Base-by-base conservation (phyloP, 2,888 invertebrate species). In the Panopea generosa region DNA sequence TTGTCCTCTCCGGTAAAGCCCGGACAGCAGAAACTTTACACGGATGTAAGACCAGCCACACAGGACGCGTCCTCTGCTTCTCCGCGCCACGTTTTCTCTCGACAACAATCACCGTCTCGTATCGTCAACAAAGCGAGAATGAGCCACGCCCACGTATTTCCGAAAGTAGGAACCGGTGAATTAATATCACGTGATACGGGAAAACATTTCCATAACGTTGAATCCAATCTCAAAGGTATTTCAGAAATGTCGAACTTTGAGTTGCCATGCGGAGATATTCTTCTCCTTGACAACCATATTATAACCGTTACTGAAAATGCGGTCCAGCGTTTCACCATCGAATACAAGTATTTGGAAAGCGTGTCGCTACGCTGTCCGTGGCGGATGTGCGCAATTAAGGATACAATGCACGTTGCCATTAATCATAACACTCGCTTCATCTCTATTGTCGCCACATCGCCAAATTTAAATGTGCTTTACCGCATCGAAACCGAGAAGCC, bases 401-500 rank as follows among this genome's bases (percentile, higher is more conserved):
- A 77, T 29, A 68, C 77, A 0, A 55, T 50, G 9, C 67, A 74
- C 50, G 65, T 81, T 20, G 77, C 77, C 2, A 61, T 81, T 14
- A 81, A 81, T 20, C 81, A 81, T 49, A 81, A 81, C 33, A 81
- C 77, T 6, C 68, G 81, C 2, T 81, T 77, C 27, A 71, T 81
- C 11, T 74, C 81, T 3, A 77, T 81, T 2, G 62, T 81, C 2
- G 53, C 52, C 22, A 81, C 81, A 1, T 57, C 63, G 7, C 81
- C 81, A 6, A 52, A 22, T 16, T 60, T 81, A 4, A 53, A 53
- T 3, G 50, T 68, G 26, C 52, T 77, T 18, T 81, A 81, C 47
- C 63, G 69, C 14, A 81, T 81, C n/a, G 81, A 81, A 38, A 81
- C 81, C 7, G 77, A 81, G 24, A 81, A 81, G 29, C 81, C 81